phyloP scores from a whole-genome alignment of 1,140 invertebrate genomes.

The Cydia strobilella region DNA sequence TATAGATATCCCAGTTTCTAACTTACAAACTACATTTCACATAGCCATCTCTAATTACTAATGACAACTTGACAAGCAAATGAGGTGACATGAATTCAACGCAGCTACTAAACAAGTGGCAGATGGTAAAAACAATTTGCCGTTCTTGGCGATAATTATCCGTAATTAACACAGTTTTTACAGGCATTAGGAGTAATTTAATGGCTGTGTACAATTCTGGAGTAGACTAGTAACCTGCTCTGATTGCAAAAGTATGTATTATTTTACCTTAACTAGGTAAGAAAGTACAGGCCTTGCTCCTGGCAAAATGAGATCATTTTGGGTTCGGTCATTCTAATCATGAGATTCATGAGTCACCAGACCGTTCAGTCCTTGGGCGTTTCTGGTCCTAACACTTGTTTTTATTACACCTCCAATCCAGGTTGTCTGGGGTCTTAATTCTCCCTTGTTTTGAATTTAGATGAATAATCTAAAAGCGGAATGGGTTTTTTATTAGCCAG shows the following conservation, averaged over 20 bases:
- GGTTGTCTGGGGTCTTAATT: too few relatives aligned
- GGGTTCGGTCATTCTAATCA: too few relatives aligned
- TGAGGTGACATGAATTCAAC: conserved; percentile 17
- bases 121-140: conserved; percentile 20
- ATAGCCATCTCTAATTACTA: conserved; percentile 17
- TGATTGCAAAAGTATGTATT: conserved; percentile 4
- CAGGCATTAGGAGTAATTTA: background rate
- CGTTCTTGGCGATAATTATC: background rate
- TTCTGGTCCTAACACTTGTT: too few relatives aligned
- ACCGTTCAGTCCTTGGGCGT: too few relatives aligned
- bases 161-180: conserved; percentile 19
- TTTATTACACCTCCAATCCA: too few relatives aligned
- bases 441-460: too few relatives aligned
- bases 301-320: too few relatives aligned
- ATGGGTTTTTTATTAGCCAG: too few relatives aligned
- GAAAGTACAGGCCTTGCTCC: background rate
- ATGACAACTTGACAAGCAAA: conserved; percentile 15
- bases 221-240: background rate
- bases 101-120: background rate
- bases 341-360: too few relatives aligned
- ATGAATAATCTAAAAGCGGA: too few relatives aligned
- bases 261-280: background rate
- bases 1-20: conserved; percentile 6
- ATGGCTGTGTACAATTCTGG: background rate
- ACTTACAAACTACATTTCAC: background rate